These are phyloP conservation scores for Gymnocephalus cernua DNA, from an alignment of 2,113 vertebrate genomes.

Conservation along the genomic window DNA sequence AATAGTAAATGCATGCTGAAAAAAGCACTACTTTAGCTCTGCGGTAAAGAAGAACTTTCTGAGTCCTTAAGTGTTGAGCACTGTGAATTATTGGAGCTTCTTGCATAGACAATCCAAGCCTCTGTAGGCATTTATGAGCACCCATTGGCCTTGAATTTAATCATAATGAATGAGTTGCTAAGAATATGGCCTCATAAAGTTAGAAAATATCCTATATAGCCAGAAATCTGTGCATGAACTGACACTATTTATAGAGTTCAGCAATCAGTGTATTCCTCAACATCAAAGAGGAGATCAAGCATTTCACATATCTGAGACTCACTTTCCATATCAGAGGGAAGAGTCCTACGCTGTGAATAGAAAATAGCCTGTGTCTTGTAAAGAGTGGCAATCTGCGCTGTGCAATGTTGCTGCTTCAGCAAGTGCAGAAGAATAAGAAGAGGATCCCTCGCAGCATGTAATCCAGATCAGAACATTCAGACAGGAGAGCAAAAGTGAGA, in stretches of 20 bases:
- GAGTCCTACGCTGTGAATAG: slow-evolving; percentile 32
- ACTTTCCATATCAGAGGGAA: slow-evolving; percentile 71
- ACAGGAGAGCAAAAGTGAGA: neutral
- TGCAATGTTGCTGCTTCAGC: slow-evolving; percentile 43
- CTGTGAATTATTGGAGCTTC: slow-evolving; percentile 49
- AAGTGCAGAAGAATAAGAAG: slow-evolving; percentile 12
- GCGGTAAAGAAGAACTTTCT: slow-evolving; percentile 1
- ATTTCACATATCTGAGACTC: slow-evolving; percentile 57
- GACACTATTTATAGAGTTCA: slow-evolving; percentile 41
- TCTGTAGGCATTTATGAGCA: slow-evolving; percentile 40
- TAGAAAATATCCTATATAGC: slow-evolving; percentile 33
- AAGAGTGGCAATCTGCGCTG: slow-evolving; percentile 16
- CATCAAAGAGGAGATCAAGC: slow-evolving; percentile 68
- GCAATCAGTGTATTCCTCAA: slow-evolving; percentile 38
- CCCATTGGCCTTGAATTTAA: slow-evolving; percentile 31
- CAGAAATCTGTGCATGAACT: slow-evolving; percentile 41
- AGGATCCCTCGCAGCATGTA: neutral
- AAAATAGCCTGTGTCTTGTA: slow-evolving; percentile 42
- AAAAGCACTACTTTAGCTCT: neutral
- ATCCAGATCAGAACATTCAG: slow-evolving; percentile 6
- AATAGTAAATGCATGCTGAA: slow-evolving; percentile 5
- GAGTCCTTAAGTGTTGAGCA: slow-evolving; percentile 26
- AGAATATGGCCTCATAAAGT: slow-evolving; percentile 42
- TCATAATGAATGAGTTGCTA: slow-evolving; percentile 36
- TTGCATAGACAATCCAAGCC: slow-evolving; percentile 18